Percentiles rank a stretch among this genome's conserved stretches.
Conservation (phyloP, 2,888 invertebrate genomes). For the Thymelicus acteon region DNA sequence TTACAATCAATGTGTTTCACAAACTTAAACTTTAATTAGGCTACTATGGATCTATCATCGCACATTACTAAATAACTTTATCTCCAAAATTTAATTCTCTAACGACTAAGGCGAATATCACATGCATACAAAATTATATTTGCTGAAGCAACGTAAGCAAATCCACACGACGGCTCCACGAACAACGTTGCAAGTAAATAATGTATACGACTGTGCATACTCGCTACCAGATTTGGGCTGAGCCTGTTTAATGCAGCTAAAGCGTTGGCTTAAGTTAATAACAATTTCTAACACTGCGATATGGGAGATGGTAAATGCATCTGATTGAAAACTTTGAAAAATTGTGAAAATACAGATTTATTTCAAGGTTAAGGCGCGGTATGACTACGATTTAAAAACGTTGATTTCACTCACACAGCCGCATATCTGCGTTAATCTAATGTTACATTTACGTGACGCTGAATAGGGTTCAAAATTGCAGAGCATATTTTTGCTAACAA, state of each 20-base stretch:
- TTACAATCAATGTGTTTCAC: neutral
- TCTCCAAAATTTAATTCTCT: constrained; percentile 18
- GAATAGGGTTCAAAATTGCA: too few relatives aligned
- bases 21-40: neutral
- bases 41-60: neutral
- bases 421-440: too few relatives aligned
- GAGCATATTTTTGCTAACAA: too few relatives aligned
- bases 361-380: too few relatives aligned
- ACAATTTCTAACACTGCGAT: neutral
- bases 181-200: constrained; percentile 27
- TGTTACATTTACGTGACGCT: too few relatives aligned
- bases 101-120: constrained; percentile 13
- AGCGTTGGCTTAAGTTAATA: neutral
- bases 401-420: too few relatives aligned
- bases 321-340: neutral
- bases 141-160: constrained; percentile 30
- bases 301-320: neutral
- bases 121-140: constrained; percentile 35
- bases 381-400: too few relatives aligned
- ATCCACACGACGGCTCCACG: constrained; percentile 12
- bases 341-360: too few relatives aligned
- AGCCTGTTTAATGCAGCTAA: constrained; percentile 12
- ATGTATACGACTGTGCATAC: constrained; percentile 15
- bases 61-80: constrained; percentile 8
- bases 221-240: constrained; percentile 5